phyloP scores from a whole-genome alignment of 2,797 vertebrate genomes.

The Oreortyx pictus region DNA sequence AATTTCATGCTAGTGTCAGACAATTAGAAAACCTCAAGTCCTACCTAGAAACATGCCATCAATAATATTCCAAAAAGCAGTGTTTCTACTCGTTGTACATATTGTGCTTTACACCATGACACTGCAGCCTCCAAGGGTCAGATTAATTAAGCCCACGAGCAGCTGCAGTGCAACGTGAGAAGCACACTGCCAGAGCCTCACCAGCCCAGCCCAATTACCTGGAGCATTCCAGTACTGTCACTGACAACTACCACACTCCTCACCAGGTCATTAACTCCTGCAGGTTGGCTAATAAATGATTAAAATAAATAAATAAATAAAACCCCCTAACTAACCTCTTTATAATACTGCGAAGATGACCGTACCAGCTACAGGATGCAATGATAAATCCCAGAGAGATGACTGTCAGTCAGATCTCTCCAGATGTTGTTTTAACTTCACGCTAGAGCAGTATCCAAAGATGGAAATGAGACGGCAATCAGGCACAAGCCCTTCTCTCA shows the following conservation, averaged over 20 bases:
- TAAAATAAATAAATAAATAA: background rate
- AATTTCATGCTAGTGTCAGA: background rate
- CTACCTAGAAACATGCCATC: slow-evolving; percentile 23
- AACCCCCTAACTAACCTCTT: slow-evolving; percentile 67
- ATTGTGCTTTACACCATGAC: slow-evolving; percentile 67
- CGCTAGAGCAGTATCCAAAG: slow-evolving; percentile 67
- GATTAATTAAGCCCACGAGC: slow-evolving; percentile 84
- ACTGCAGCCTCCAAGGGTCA: slow-evolving; percentile 80
- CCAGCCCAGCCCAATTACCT: slow-evolving; percentile 85
- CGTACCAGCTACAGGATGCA: slow-evolving; percentile 73
- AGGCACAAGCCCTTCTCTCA: slow-evolving; percentile 29
- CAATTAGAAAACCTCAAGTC: slow-evolving; percentile 4
- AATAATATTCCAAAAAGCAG: slow-evolving; percentile 37
- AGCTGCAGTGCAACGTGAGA: slow-evolving; percentile 86
- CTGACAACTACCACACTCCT: slow-evolving; percentile 71
- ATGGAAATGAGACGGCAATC: slow-evolving; percentile 69
- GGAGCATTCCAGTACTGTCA: slow-evolving; percentile 78
- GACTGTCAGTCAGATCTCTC: slow-evolving; percentile 73
- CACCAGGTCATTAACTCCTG: slow-evolving; percentile 69
- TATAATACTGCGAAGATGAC: slow-evolving; percentile 65
- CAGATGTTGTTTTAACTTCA: slow-evolving; percentile 77
- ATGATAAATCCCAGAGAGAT: slow-evolving; percentile 69
- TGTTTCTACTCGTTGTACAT: slow-evolving; percentile 41
- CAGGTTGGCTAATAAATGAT: slow-evolving; percentile 63
- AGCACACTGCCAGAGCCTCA: slow-evolving; percentile 71